Conservation (phyloP, 2,113 vertebrate genomes). For the Vulpes vulpes region DNA sequence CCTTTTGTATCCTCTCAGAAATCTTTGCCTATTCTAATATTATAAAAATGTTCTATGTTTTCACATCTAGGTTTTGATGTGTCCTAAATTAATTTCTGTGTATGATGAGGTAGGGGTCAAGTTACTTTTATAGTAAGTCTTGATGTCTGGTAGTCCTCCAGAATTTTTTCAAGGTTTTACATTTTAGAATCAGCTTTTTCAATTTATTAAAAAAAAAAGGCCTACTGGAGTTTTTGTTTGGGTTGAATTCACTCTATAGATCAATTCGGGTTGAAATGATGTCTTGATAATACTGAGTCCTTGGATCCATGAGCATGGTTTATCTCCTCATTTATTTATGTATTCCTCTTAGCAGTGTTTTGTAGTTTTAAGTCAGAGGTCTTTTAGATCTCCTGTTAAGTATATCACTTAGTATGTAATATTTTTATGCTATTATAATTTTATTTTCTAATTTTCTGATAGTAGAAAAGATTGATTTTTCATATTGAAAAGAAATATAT, state of each 20-base stretch:
- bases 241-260: not conserved
- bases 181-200: not conserved
- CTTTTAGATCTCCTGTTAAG: slow-evolving; percentile 8
- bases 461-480: slow-evolving; percentile 14
- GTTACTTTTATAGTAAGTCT: not conserved
- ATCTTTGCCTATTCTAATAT: not conserved
- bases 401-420: not conserved
- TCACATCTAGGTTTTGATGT: not conserved
- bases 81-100: not conserved
- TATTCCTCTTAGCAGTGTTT: not conserved
- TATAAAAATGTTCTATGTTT: not conserved
- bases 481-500: not conserved
- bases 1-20: not conserved
- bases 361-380: not conserved
- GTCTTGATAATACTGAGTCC: not conserved
- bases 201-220: not conserved
- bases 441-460: not conserved
- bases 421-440: not conserved
- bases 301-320: slow-evolving; percentile 11
- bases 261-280: not conserved
- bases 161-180: not conserved
- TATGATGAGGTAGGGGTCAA: not conserved
- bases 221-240: not conserved
- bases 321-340: not conserved
- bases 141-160: not conserved